Evolutionary conservation across 2,797 vertebrate species (phyloP), one percentile per base, ranked within the genome.

Genomic region (Halcyon leucocephala): DNA sequence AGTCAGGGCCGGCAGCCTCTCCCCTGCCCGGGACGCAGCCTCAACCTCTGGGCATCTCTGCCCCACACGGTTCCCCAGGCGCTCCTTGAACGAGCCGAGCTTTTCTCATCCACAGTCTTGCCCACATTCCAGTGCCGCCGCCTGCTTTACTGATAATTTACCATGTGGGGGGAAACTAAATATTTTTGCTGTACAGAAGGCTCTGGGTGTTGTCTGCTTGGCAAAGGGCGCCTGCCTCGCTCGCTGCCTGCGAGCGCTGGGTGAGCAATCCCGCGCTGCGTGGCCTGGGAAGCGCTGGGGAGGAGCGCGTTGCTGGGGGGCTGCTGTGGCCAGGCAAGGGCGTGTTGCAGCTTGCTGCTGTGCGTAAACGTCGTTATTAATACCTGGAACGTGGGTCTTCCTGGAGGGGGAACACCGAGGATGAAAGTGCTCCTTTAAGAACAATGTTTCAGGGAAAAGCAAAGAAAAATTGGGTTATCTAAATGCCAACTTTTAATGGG

Each of bases 1-100:
- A 92, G 61, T 96, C 95, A 82, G 79, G 84, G 69, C 85, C 10
- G 0, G 76, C 89, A 29, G 84, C 67, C 42, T 49, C 61, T 62
- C 31, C 67, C 51, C 54, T 39, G 69, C 64, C 73, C 4, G 3
- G 37, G 51, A 49, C 26, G 2, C 60, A 41, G 44, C 82, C 72
- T 73, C 42, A 28, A 69, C 67, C 15, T 20, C 70, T 4, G 51
- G 51, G 16, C 64, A 73, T 14, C 62, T 35, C 67, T 7, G 8
- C 81, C 44, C 33, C 8, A 17, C 11, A 2, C 17, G 0, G 22
- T 15, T 72, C 86, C 49, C 58, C 8, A 0, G 21, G 35, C n/a
- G 1, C 44, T 37, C 54, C 24, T 35, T 55, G 9, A 3, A 35
- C 2, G 14, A 12, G 71, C 67, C 2, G 18, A 61, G 55, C 31